Evolutionary conservation across 2,113 vertebrate species (phyloP), one percentile per base, ranked within the genome.

Genomic region (Apodemus speciosus): DNA sequence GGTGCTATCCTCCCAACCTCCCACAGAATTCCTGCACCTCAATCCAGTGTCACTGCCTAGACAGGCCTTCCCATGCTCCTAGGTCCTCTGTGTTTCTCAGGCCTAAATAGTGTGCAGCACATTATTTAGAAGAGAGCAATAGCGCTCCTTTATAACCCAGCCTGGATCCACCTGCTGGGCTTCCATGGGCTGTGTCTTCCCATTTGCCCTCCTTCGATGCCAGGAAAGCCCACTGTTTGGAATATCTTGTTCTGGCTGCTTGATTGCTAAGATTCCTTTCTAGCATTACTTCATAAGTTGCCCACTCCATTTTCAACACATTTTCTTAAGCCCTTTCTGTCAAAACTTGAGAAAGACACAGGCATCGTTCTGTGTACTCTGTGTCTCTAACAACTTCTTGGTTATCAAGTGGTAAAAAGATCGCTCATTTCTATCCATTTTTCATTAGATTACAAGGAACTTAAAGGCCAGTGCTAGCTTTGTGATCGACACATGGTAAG

Each of bases 271-370:
- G 69, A 81, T 66, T 75, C 27, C 20, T 51, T 2, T 77, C 60
- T 30, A 1, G 40, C 35, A 23, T 85, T 25, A 38, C 40, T 93
- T 83, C n/a, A 27, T 58, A 76, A 43, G 62, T 35, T 84, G 11
- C 11, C 51, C 71, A 62, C 46, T 75, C 13, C 40, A n/a, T 46
- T 77, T 73, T 79, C 27, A 88, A 93, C 58, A 10, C 15, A 40
- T 85, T 81, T 93, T 92, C 85, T 81, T 84, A 72, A 85, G 83
- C 6, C 56, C 9, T 62, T 80, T 81, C 76, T 49, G 25, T 88
- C 32, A 71, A 92, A 90, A 64, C 18, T 53, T 77, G 43, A 62
- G 73, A 73, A 89, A 64, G n/a, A 88, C 27, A 32, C 35, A 66
- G n/a, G 58, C 56, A 75, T 71, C 51, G 35, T 43, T 85, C 60